A percentile compares a stretch with the other conserved stretches of the same genome.
Conservation (phyloP, 2,797 vertebrate genomes). For the Cebuella pygmaea region DNA sequence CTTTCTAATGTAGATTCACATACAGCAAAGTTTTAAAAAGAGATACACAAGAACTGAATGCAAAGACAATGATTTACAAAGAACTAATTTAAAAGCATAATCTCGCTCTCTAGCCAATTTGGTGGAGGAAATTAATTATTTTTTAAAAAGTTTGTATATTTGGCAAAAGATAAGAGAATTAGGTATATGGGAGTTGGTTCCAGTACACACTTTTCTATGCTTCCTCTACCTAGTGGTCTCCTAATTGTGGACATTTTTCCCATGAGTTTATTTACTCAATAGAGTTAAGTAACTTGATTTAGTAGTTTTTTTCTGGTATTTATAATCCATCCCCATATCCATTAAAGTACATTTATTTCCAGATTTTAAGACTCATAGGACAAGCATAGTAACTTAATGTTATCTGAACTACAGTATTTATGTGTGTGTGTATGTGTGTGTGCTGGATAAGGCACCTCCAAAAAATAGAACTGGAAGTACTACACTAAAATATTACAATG, state of each 20-base stretch:
- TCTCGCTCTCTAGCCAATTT: neutral
- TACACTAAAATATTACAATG: neutral
- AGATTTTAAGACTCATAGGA: neutral
- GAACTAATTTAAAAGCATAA: neutral
- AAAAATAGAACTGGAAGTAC: neutral
- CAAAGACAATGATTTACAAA: conserved; percentile 19
- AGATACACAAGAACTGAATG: conserved; percentile 18
- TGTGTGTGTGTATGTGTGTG: too few species aligned
- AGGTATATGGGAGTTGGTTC: neutral
- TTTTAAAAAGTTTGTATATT: neutral
- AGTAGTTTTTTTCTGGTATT: neutral
- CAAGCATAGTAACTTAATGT: neutral
- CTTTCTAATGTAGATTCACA: neutral
- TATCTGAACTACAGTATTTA: neutral
- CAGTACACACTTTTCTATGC: neutral
- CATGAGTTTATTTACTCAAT: neutral
- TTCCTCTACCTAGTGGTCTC: neutral
- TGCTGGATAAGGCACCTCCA: neutral
- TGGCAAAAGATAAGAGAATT: neutral
- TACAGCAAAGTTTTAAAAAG: neutral
- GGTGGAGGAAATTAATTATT: neutral
- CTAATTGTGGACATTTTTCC: neutral
- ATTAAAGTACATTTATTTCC: neutral
- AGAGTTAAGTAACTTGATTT: neutral
- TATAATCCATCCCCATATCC: neutral